Evolutionary conservation across 2,113 vertebrate species (phyloP).

Genomic region (Actenoides lindsayi): DNA sequence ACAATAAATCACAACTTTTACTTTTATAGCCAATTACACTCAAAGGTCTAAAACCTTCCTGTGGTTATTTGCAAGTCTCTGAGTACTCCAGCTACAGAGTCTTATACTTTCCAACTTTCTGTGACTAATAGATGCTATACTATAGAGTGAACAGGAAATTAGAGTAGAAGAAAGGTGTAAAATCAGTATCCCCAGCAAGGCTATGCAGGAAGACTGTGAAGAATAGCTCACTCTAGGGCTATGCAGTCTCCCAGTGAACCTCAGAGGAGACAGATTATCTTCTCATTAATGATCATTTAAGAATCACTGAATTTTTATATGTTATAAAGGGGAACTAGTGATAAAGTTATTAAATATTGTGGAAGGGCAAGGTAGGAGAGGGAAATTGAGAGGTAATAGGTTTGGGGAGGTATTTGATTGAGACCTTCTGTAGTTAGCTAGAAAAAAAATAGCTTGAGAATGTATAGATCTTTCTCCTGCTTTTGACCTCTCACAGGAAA

Average conservation of each 20-base stretch:
- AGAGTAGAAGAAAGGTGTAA: background rate
- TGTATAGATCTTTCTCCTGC: background rate
- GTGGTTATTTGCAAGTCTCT: background rate
- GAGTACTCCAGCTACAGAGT: background rate
- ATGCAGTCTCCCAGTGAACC: background rate
- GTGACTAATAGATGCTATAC: conserved; percentile 7
- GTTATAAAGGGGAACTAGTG: background rate
- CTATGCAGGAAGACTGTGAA: background rate
- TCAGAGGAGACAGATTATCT: background rate
- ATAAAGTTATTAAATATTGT: background rate
- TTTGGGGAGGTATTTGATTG: background rate
- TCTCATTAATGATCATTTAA: background rate
- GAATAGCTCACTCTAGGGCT: background rate
- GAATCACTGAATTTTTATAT: conserved; percentile 5
- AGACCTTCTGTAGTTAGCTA: background rate
- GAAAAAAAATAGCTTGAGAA: background rate
- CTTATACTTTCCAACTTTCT: conserved; percentile 1
- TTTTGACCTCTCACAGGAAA: background rate
- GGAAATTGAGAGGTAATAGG: background rate
- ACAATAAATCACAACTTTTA: conserved; percentile 39
- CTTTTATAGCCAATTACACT: conserved; percentile 39
- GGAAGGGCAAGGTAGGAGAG: background rate
- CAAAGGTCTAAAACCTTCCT: conserved; percentile 25
- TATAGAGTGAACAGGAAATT: conserved; percentile 34
- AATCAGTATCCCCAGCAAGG: background rate